Conservation (phyloP, 2,888 invertebrate species). For the Dorcus hopei region DNA sequence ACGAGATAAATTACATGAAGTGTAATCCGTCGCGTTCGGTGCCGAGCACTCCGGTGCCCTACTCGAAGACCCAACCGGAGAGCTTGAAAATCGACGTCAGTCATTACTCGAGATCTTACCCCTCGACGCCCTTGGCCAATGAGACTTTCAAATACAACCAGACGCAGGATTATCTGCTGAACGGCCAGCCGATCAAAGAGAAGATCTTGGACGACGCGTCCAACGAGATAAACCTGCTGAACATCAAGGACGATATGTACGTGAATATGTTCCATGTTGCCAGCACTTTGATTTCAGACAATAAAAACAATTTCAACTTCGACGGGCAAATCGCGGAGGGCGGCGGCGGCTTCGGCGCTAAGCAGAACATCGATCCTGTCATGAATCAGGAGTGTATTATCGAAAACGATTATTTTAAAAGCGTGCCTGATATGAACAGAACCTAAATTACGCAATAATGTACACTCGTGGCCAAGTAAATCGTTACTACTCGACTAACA, state of each 20-base stretch:
- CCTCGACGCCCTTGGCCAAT: slow-evolving; percentile 64
- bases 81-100: slow-evolving; percentile 5
- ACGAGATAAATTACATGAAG: slow-evolving; percentile 29
- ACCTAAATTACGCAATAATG: background rate
- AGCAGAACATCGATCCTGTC: slow-evolving; percentile 25
- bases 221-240: slow-evolving; percentile 10
- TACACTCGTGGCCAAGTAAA: too few relatives aligned
- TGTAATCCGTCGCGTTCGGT: slow-evolving; percentile 61
- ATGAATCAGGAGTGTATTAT: slow-evolving; percentile 24
- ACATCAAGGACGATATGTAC: slow-evolving; percentile 20
- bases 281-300: slow-evolving; percentile 25
- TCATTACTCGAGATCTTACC: slow-evolving; percentile 61
- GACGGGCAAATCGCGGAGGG: slow-evolving; percentile 21
- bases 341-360: slow-evolving; percentile 22
- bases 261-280: slow-evolving; percentile 23
- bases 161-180: slow-evolving; percentile 46
- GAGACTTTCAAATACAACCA: slow-evolving; percentile 42
- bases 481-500: too few relatives aligned
- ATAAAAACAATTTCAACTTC: slow-evolving; percentile 27
- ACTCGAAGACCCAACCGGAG: slow-evolving; percentile 42
- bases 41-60: slow-evolving; percentile 65
- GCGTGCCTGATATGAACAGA: slow-evolving; percentile 16
- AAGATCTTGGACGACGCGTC: slow-evolving; percentile 16
- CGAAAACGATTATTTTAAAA: slow-evolving; percentile 28
- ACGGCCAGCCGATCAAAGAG: slow-evolving; percentile 45